Evolutionary conservation across 2,888 invertebrate species (phyloP).

Genomic region (Junonia oenone): DNA sequence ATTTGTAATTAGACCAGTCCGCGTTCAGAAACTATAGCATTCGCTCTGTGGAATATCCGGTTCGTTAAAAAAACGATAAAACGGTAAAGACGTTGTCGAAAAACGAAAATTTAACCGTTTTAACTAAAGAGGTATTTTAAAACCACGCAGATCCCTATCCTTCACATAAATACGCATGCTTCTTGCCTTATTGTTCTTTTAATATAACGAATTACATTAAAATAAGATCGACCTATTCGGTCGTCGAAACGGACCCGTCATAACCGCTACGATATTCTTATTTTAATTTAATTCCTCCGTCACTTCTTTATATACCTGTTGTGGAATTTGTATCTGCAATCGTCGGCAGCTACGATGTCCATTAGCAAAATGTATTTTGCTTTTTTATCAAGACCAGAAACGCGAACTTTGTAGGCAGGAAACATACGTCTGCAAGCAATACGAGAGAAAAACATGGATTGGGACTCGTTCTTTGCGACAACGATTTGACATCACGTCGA

Average conservation of each 20-base stretch:
- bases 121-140: neutral
- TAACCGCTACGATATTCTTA: constrained; percentile 51
- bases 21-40: constrained; percentile 19
- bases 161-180: constrained; percentile 81
- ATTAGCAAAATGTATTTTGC: constrained; percentile 98
- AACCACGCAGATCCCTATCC: constrained; percentile 61
- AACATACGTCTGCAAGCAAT: constrained; percentile 95
- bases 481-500: constrained; percentile 75
- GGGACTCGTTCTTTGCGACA: constrained; percentile 71
- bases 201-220: constrained; percentile 66
- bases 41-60: constrained; percentile 27
- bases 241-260: constrained; percentile 35
- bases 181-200: constrained; percentile 80
- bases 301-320: constrained; percentile 85
- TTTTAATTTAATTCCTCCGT: constrained; percentile 73
- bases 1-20: constrained; percentile 25
- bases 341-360: constrained; percentile 98
- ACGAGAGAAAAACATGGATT: constrained; percentile 77
- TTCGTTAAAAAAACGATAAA: constrained; percentile 22
- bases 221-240: constrained; percentile 59
- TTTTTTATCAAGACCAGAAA: constrained; percentile 97
- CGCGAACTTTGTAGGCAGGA: constrained; percentile 97
- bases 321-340: constrained; percentile 96
- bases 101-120: constrained; percentile 9
- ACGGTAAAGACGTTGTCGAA: neutral